A percentile compares a stretch with the other conserved stretches of the same genome.
Conservation (phyloP, 2,113 vertebrate species). For the Sprattus sprattus region DNA sequence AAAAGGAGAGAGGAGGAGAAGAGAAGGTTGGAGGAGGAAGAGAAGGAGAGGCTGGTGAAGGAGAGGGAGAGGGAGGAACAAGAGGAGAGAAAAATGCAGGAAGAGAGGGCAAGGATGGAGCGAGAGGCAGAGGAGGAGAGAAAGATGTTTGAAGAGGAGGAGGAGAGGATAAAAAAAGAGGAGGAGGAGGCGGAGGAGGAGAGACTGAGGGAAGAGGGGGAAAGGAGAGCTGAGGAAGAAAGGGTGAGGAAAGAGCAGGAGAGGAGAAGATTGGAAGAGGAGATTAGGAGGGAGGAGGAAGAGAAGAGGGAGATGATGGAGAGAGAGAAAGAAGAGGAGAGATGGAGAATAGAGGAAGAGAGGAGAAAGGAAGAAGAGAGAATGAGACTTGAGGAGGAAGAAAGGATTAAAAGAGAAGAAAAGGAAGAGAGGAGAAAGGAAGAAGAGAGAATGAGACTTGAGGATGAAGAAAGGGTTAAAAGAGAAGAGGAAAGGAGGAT, state of each 20-base stretch:
- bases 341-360: background rate
- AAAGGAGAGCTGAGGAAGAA: background rate
- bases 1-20: background rate
- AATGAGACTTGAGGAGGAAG: background rate
- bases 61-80: background rate
- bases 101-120: background rate
- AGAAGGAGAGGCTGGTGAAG: background rate
- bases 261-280: slow-evolving; percentile 26
- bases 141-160: background rate
- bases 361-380: background rate
- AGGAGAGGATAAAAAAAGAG: background rate
- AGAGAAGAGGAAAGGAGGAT: background rate
- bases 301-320: slow-evolving; percentile 9
- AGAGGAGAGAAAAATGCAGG: background rate
- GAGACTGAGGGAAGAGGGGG: background rate
- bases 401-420: background rate
- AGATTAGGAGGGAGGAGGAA: slow-evolving; percentile 4
- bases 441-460: background rate
- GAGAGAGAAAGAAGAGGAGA: slow-evolving; percentile 12
- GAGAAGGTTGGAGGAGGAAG: background rate
- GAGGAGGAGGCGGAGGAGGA: slow-evolving; percentile 13
- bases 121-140: background rate
- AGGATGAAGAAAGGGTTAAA: background rate
- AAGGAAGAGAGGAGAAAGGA: background rate
- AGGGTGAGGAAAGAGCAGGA: background rate